Percentiles rank a stretch among this genome's conserved stretches.
phyloP scores from a whole-genome alignment of 2,113 vertebrate genomes.

The Copsychus sechellarum region DNA sequence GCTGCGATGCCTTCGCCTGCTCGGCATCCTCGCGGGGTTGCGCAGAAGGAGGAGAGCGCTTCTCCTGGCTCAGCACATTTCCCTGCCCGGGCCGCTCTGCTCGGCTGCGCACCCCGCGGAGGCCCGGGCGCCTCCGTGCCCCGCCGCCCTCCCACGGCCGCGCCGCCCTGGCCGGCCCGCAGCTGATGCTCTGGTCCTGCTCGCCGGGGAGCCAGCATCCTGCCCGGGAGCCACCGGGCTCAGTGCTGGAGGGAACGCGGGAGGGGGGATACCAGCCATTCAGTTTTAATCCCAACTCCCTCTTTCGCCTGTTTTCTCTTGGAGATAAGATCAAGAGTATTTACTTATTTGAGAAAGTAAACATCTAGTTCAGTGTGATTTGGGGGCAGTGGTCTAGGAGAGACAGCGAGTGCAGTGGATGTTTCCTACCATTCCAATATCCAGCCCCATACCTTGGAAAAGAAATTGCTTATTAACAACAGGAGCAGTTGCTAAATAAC shows the following conservation, averaged over 20 bases:
- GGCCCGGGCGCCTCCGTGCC: neutral
- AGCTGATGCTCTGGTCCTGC: slow-evolving; percentile 26
- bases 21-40: slow-evolving; percentile 71
- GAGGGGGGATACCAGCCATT: neutral
- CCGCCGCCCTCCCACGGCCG: neutral
- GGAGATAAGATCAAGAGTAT: neutral
- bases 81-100: slow-evolving; percentile 57
- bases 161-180: neutral
- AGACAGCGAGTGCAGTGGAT: neutral
- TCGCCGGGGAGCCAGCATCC: neutral
- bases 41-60: slow-evolving; percentile 63
- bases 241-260: neutral
- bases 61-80: slow-evolving; percentile 81
- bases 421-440: neutral
- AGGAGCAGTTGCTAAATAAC: slow-evolving; percentile 31
- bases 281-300: neutral
- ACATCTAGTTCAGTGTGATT: neutral
- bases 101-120: neutral
- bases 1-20: neutral
- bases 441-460: neutral
- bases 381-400: neutral
- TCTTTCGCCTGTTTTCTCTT: neutral
- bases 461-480: neutral
- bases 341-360: neutral
- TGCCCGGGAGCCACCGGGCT: neutral